Evolutionary conservation across 2,797 vertebrate species (phyloP).

Genomic region (Scyliorhinus canicula): DNA sequence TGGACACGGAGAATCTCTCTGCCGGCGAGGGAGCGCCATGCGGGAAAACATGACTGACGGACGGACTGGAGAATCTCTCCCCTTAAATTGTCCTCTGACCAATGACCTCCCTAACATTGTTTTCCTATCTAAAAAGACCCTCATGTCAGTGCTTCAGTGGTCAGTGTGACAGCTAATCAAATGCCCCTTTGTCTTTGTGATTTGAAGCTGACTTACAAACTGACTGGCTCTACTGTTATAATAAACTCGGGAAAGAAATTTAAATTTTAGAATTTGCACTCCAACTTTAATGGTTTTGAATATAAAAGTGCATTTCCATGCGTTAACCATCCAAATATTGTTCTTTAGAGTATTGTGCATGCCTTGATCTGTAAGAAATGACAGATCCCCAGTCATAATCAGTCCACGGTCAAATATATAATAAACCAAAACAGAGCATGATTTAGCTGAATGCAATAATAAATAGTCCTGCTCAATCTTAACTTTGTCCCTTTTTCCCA

Average conservation of each 20-base stretch:
- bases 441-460: neutral
- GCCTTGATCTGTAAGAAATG: neutral
- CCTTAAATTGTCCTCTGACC: neutral
- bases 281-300: too few species aligned
- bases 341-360: neutral
- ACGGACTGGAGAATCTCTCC: too few species aligned
- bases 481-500: neutral
- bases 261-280: neutral
- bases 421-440: neutral
- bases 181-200: too few species aligned
- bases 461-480: neutral
- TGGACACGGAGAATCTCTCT: too few species aligned
- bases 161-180: neutral
- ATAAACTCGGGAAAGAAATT: neutral
- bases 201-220: neutral
- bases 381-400: neutral
- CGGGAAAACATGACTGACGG: too few species aligned
- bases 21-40: too few species aligned
- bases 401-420: neutral
- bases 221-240: neutral
- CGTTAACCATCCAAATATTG: neutral
- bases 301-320: neutral
- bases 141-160: neutral
- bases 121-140: neutral
- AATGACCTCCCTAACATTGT: neutral